Base-by-base conservation (phyloP, 2,113 vertebrate genomes). In the Neodontobutis hainanensis region DNA sequence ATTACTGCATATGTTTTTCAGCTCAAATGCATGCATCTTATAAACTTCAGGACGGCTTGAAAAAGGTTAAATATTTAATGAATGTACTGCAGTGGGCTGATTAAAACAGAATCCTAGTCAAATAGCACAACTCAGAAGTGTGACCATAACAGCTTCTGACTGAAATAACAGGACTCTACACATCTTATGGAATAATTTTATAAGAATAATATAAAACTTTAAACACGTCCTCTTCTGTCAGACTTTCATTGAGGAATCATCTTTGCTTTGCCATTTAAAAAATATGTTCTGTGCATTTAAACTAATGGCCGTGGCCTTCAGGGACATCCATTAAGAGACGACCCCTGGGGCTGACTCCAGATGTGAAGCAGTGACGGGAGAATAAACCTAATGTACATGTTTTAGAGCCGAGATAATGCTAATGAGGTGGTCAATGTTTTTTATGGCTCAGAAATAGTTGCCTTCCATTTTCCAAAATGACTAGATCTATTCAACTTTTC, bases 281-380 rank as follows among this genome's bases (percentile, higher is more conserved):
- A 55, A 38, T 55, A n/a, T 38, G 52, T 55, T 38, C 11, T 55
- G 52, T 55, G 52, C 35, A 55, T 38, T 55, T 55, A 55, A 38
- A 36, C 19, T 27, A 27, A 27, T 27, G 1, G 19, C 32, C 6
- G 32, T 36, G 51, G 51, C 52, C 52, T 38, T 55, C 12, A 55
- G 52, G 52, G 52, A 55, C 38, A 36, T 7, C 52, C 34, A 55
- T 55, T 55, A 55, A 34, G 34, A 36, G 27, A 35, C 27, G 5
- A 38, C 52, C 52, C 52, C n/a, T 36, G 52, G 52, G 52, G 36
- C 52, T 14, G 6, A 6, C 34, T 55, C 52, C 51, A 38, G 34
- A 36, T 55, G 32, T 55, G 36, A 55, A 12, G 11, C 34, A 38
- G 52, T 38, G 52, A 55, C 52, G n/a, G 12, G 32, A 8, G 34